Evolutionary conservation across 1,140 invertebrate species (phyloP), one percentile per base, ranked within the genome.

Genomic region (Scaptodrosophila lebanonensis): DNA sequence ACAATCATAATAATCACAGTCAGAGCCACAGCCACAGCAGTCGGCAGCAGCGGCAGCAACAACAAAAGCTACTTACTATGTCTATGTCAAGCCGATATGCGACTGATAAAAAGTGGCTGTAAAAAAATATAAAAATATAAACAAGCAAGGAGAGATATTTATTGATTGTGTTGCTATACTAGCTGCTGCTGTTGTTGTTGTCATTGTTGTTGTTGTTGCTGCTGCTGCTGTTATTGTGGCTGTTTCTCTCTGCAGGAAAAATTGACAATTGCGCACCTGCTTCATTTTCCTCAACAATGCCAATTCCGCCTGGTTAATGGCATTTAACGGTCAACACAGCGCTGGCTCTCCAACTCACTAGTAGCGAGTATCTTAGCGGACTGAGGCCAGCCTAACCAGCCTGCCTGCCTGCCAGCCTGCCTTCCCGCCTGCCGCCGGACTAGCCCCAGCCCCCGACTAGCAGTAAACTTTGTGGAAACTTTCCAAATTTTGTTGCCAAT

Each of bases 41-140:
- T n/a, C 45, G 60, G 20, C 66, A 61, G 16, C 50, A 44, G 25
- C 45, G 44, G 32, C 38, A 59, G 27, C 66, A 50, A 69, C 73
- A 77, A 77, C 73, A 72, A 77, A 77, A 77, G 73, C 73, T 77
- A 77, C 73, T 77, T 77, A 77, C 73, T 79, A 77, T 77, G 73
- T 77, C 73, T 77, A 68, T 77, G 73, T 77, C 73, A 77, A 66
- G 33, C 60, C 73, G 73, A 77, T 77, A 79, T 77, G 73, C 73
- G 71, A 77, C 73, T 77, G 73, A 77, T 77, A 77, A 77, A 77
- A 79, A 72, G 70, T 58, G 64, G 64, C 49, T 57, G 51, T 45
- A 79, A 77, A 79, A 57, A 79, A 71, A 70, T 53, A 70, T 53
- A 64, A 39, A 64, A 53, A 64, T 50, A 40, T 50, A 63, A 58